Evolutionary conservation across 2,888 invertebrate genomes (phyloP).

Genomic region (Merodon equestris): DNA sequence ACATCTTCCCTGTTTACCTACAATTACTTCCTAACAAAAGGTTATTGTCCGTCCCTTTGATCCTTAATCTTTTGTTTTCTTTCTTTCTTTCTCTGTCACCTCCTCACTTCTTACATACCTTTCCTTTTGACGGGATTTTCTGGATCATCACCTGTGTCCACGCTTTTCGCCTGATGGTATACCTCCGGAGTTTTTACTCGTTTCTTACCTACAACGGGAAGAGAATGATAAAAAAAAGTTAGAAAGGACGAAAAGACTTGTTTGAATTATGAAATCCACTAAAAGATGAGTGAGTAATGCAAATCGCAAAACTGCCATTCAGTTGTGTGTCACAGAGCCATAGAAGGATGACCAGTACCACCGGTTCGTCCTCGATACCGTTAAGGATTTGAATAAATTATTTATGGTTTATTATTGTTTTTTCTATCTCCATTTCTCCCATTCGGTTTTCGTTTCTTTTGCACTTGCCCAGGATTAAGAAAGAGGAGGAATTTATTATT

Average conservation of each 20-base stretch:
- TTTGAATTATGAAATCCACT: conserved; percentile 56
- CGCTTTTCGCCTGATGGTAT: conserved; percentile 76
- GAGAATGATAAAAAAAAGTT: conserved; percentile 26
- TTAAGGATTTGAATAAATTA: conserved; percentile 68
- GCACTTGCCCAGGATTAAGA: conserved; percentile 40
- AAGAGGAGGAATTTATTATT: conserved; percentile 60
- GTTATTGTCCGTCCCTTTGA: conserved; percentile 44
- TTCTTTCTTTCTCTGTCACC: conserved; percentile 40
- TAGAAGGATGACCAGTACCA: conserved; percentile 18
- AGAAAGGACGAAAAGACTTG: conserved; percentile 21
- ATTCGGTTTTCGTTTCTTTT: neutral
- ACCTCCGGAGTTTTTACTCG: conserved; percentile 77
- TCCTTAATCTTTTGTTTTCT: neutral
- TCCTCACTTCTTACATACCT: conserved; percentile 75
- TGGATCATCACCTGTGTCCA: conserved; percentile 77
- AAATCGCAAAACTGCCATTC: conserved; percentile 68
- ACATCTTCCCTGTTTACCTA: conserved; percentile 38
- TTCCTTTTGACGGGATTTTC: conserved; percentile 79
- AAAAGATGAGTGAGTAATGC: conserved; percentile 67
- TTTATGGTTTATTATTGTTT: conserved; percentile 53
- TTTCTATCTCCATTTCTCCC: conserved; percentile 48
- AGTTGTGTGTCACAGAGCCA: conserved; percentile 42
- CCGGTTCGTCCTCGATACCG: conserved; percentile 42
- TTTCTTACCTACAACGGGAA: conserved; percentile 73
- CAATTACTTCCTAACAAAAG: conserved; percentile 44